phyloP scores from a whole-genome alignment of 1,140 invertebrate species.

The Brachionus asplanchnoidis region DNA sequence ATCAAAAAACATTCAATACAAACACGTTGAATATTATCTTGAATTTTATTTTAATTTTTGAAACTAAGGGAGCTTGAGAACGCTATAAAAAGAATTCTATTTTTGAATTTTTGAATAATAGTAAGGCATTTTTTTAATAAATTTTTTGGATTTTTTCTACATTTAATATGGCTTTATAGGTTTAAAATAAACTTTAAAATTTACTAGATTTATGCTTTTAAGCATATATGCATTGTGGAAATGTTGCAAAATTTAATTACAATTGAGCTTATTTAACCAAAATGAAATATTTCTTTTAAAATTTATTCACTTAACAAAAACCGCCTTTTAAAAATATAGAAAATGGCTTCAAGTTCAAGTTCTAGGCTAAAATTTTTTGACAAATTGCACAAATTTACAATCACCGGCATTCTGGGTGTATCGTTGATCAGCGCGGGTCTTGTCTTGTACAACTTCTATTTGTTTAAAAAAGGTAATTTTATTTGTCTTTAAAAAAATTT shows the following conservation, averaged over 20 bases:
- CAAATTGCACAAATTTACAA: constrained; percentile 18
- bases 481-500: background rate
- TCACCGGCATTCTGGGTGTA: background rate
- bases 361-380: constrained; percentile 10
- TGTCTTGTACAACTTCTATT: constrained; percentile 26
- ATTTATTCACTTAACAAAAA: background rate
- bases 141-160: background rate
- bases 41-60: background rate
- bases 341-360: background rate
- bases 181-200: background rate
- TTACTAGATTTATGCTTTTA: background rate
- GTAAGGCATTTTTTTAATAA: background rate
- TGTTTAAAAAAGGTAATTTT: constrained; percentile 40
- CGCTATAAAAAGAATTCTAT: background rate
- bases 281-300: background rate
- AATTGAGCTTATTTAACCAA: background rate
- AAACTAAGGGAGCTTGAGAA: background rate
- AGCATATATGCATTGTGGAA: background rate
- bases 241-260: background rate
- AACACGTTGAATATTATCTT: background rate
- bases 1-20: no score
- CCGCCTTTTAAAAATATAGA: background rate
- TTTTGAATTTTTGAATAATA: background rate
- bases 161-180: background rate
- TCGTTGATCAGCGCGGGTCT: constrained; percentile 9